These are phyloP conservation scores for Petrocephalus microphthalmus DNA, from an alignment of 2,113 vertebrate genomes.

Conservation along the genomic window DNA sequence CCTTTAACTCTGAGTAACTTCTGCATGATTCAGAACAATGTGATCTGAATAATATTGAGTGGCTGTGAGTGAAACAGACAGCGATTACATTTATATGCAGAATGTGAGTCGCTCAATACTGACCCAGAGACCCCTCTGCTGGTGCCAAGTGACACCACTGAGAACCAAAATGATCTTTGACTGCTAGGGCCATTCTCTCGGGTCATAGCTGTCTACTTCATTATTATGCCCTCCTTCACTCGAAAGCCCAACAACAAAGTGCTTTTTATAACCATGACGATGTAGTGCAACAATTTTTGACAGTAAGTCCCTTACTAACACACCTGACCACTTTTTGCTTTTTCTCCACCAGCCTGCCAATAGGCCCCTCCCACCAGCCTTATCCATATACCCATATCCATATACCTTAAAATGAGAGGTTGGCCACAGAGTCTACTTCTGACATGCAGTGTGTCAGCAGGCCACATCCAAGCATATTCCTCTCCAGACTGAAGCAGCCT, in stretches of 20 bases:
- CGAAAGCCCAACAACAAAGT: background rate
- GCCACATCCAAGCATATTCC: conserved; percentile 58
- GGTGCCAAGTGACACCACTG: background rate
- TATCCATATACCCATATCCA: conserved; percentile 4
- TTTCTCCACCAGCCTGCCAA: too few relatives aligned
- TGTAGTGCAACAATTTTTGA: background rate
- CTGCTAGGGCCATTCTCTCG: background rate
- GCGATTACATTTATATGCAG: conserved; percentile 58
- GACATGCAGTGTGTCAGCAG: conserved; percentile 23
- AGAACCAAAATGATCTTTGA: background rate
- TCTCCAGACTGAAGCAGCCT: conserved; percentile 67
- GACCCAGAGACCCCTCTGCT: conserved; percentile 40
- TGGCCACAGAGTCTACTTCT: conserved; percentile 27
- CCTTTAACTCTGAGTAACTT: conserved; percentile 44
- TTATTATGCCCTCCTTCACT: background rate
- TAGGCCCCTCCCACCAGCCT: background rate
- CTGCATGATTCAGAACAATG: conserved; percentile 51
- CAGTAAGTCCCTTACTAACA: background rate
- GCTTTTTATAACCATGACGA: background rate
- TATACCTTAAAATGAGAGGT: conserved; percentile 9
- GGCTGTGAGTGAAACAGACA: conserved; percentile 41
- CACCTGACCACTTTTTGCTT: background rate
- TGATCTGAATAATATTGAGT: conserved; percentile 57
- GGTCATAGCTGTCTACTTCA: background rate
- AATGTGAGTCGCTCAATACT: conserved; percentile 49